Evolutionary conservation across 2,113 vertebrate genomes (phyloP).

Genomic region (Laticauda laticaudata): DNA sequence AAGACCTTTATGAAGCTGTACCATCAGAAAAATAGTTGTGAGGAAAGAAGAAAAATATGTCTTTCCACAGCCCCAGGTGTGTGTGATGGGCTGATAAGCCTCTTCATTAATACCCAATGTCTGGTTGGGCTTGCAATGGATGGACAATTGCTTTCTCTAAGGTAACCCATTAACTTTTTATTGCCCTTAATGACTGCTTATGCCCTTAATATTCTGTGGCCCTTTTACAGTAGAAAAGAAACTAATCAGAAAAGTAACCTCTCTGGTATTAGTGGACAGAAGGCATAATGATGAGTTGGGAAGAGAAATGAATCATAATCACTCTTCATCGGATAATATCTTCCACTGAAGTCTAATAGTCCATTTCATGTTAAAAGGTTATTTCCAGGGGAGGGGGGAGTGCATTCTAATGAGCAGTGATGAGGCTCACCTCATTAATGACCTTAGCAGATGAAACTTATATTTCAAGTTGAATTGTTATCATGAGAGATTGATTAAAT

Average conservation of each 20-base stretch:
- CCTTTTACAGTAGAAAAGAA: slow-evolving; percentile 7
- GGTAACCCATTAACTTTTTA: slow-evolving; percentile 24
- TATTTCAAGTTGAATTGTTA: slow-evolving; percentile 60
- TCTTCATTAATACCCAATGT: background rate
- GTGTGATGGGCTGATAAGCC: background rate
- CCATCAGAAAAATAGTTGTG: background rate
- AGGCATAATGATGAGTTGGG: slow-evolving; percentile 40
- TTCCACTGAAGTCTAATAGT: slow-evolving; percentile 49
- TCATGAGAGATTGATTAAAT: slow-evolving; percentile 55
- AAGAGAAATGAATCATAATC: slow-evolving; percentile 49
- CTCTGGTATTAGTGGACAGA: slow-evolving; percentile 38
- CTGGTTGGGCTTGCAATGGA: background rate
- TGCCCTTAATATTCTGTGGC: slow-evolving; percentile 2
- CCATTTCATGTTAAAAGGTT: slow-evolving; percentile 47
- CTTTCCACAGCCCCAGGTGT: background rate
- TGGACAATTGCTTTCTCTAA: background rate
- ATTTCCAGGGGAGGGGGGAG: background rate
- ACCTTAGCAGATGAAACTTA: slow-evolving; percentile 59
- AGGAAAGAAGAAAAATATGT: background rate
- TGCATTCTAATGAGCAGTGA: slow-evolving; percentile 49
- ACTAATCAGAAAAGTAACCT: slow-evolving; percentile 31
- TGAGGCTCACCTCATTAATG: slow-evolving; percentile 60
- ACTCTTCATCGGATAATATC: slow-evolving; percentile 50
- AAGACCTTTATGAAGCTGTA: background rate
- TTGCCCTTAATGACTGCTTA: background rate